These are phyloP conservation scores for Lacerta viridis DNA, from an alignment of 2,797 vertebrate species.

Conservation along the genomic window DNA sequence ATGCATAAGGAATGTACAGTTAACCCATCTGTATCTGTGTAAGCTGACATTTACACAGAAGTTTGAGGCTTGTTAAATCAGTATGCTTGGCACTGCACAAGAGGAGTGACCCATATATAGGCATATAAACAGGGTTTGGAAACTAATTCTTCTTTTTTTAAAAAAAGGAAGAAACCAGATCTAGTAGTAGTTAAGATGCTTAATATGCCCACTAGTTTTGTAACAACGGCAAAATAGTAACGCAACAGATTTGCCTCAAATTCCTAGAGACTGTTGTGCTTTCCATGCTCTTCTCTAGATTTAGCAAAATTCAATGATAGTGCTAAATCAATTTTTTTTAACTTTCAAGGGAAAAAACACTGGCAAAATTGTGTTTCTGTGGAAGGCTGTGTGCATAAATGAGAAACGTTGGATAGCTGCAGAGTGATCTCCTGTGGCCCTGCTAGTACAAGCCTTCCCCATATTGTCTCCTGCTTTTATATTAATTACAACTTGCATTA, in stretches of 20 bases:
- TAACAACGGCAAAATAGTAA: slow-evolving; percentile 64
- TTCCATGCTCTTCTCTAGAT: slow-evolving; percentile 83
- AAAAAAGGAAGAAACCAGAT: slow-evolving; percentile 37
- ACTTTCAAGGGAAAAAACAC: slow-evolving; percentile 86
- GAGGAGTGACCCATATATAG: slow-evolving; percentile 10
- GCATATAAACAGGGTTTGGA: slow-evolving; percentile 46
- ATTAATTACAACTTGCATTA: slow-evolving; percentile 99
- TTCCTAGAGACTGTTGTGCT: slow-evolving; percentile 66
- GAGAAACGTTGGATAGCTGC: slow-evolving; percentile 86
- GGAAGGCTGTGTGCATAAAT: slow-evolving; percentile 90
- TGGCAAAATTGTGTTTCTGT: slow-evolving; percentile 84
- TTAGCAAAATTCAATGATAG: slow-evolving; percentile 89
- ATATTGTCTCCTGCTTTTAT: slow-evolving; percentile 99
- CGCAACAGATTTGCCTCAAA: slow-evolving; percentile 57
- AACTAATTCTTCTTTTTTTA: slow-evolving; percentile 21
- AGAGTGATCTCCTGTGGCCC: slow-evolving; percentile 91
- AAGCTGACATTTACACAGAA: slow-evolving; percentile 56
- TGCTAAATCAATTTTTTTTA: slow-evolving; percentile 87
- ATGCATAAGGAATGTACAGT: slow-evolving; percentile 15
- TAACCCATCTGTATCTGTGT: slow-evolving; percentile 44
- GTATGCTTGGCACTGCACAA: slow-evolving; percentile 30
- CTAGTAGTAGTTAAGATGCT: slow-evolving; percentile 54
- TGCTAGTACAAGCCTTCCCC: slow-evolving; percentile 86
- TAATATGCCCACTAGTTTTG: slow-evolving; percentile 57
- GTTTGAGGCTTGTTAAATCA: slow-evolving; percentile 19